phyloP scores from a whole-genome alignment of 2,888 invertebrate genomes.

The Odontocolon sp. region DNA sequence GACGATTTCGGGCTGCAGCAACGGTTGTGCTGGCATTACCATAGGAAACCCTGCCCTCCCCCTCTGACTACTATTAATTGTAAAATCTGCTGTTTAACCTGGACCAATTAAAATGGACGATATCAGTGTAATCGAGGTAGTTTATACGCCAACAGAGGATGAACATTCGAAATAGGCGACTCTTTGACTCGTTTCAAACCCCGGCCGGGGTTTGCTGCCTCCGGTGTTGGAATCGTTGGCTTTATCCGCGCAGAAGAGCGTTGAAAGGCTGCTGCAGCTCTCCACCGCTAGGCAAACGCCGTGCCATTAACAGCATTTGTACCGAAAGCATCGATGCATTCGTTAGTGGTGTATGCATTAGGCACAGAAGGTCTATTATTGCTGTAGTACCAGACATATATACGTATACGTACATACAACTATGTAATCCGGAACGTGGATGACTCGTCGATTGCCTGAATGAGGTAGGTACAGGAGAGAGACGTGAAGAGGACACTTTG shows the following conservation, averaged over 20 bases:
- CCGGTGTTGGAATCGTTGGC: too few species aligned
- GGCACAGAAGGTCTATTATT: too few species aligned
- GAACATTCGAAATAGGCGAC: neutral
- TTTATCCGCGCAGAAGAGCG: too few species aligned
- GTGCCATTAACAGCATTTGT: too few species aligned
- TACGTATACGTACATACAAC: neutral
- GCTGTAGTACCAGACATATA: neutral
- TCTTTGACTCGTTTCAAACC: too few species aligned
- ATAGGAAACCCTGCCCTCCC: slow-evolving; percentile 28
- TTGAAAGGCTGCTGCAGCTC: too few species aligned
- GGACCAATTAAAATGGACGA: slow-evolving; percentile 24
- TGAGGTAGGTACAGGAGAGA: neutral
- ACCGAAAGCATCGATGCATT: too few species aligned
- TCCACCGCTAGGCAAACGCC: too few species aligned
- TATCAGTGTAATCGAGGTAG: neutral
- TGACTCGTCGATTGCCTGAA: slow-evolving; percentile 9
- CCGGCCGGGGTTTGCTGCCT: too few species aligned
- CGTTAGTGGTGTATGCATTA: too few species aligned
- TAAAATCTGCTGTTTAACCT: slow-evolving; percentile 47
- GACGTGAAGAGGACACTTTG: slow-evolving; percentile 35
- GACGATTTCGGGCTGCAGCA: neutral
- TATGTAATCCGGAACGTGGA: neutral
- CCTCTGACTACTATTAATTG: slow-evolving; percentile 54
- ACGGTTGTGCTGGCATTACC: slow-evolving; percentile 38
- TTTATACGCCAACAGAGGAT: neutral